Evolutionary conservation across 1,140 invertebrate species (phyloP), one percentile per base, ranked within the genome.

Genomic region (Brachionus calyciflorus): DNA sequence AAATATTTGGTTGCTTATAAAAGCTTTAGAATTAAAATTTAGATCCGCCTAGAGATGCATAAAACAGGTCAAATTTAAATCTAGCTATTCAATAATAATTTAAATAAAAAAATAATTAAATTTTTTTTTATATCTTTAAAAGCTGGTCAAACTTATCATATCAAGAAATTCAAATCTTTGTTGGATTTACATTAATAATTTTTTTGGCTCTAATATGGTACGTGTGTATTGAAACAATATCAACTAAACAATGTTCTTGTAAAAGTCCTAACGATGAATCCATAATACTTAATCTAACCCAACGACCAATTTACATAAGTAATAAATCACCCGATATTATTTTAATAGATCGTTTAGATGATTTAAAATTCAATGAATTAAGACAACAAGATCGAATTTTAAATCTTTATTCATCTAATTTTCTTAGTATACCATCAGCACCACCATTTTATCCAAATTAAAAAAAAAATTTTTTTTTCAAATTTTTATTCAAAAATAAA

Each of bases 311-410:
- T 17, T 7, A 37, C 1, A 60, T 60, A 37, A 37, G 30, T 17
- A 60, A 3, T 4, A 1, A 33, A n/a, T 5, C 28, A 9, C 30
- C 55, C 37, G 33, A 60, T 40, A 14, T 60, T n/a, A 17, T 60
- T 40, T 33, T 60, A 37, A 19, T 60, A 7, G 55, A 60, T 33
- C 30, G 55, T 37, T 17, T 33, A 0, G 30, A n/a, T n/a, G n/a
- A 37, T 33, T 60, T 60, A 10, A n/a, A 19, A 17, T 10, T 19
- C 2, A 60, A 37, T 60, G 55, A 60, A 19, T 33, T 37, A 17
- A 60, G 55, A 37, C 55, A 60, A 33, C 55, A 60, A 19, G 55
- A 60, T 9, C 10, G 55, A 37, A 33, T 60, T 10, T 33, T 60
- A 14, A 60, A 60, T 37, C 19, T 37, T 17, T 60, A 60, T 19